Percentiles rank a stretch among this genome's conserved stretches.
Evolutionary conservation across 1,140 invertebrate species (phyloP).

Genomic region (Bombus huntii): DNA sequence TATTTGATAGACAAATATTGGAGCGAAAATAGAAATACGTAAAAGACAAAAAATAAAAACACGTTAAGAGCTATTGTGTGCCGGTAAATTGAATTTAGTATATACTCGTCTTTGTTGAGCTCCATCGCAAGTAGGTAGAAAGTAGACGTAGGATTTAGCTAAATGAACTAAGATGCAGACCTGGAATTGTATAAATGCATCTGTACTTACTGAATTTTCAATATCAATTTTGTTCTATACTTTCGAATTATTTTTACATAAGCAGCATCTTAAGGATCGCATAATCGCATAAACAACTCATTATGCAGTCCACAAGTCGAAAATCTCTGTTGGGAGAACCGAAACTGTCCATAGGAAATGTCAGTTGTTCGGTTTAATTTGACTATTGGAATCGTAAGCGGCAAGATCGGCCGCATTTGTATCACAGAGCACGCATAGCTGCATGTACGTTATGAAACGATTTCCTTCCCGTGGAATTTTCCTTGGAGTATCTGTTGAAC

Average conservation of each 20-base stretch:
- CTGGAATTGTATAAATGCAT: no score
- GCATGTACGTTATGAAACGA: constrained; percentile 32
- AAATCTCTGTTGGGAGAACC: no score
- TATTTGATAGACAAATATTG: neutral
- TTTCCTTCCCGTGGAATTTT: constrained; percentile 51
- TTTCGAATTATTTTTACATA: no score
- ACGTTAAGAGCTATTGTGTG: neutral
- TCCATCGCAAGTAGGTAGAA: no score
- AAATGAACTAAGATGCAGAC: no score
- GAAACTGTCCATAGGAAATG: neutral
- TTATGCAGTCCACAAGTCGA: no score
- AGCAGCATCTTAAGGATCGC: no score
- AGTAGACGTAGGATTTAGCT: no score
- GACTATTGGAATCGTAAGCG: neutral
- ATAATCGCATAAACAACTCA: no score
- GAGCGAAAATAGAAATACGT: neutral
- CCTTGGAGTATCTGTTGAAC: constrained; percentile 6
- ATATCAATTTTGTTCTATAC: no score
- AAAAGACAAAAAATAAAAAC: neutral
- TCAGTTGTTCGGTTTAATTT: constrained; percentile 2
- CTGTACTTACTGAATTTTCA: no score
- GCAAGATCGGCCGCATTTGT: constrained; percentile 13
- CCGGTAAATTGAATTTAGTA: neutral
- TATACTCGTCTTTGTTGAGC: no score
- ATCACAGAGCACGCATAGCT: neutral